These are phyloP conservation scores for Poecilia picta DNA, from an alignment of 2,797 vertebrate species.

Conservation along the genomic window DNA sequence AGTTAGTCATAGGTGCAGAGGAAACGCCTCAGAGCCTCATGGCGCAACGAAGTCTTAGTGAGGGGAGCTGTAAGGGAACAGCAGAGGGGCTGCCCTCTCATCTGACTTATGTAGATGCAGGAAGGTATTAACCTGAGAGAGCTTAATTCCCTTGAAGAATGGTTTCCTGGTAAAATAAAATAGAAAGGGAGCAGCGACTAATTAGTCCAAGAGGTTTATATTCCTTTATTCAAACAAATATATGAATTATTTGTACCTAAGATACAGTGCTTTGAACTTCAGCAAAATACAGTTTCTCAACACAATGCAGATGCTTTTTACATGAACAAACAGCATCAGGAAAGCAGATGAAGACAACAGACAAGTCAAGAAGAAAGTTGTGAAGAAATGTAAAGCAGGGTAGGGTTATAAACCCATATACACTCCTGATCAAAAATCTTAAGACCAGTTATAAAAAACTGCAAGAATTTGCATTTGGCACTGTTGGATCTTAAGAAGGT, in stretches of 20 bases:
- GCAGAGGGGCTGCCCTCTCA: neutral
- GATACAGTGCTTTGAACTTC: neutral
- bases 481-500: too few relatives aligned
- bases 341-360: neutral
- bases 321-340: neutral
- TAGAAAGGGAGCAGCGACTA: neutral
- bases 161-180: neutral
- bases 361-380: neutral
- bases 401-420: neutral
- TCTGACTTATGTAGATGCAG: constrained; percentile 27
- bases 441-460: too few relatives aligned
- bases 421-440: too few relatives aligned
- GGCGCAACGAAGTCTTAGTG: neutral
- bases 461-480: too few relatives aligned
- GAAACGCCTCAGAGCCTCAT: constrained; percentile 13
- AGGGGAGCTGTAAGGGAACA: neutral
- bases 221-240: neutral
- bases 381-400: neutral
- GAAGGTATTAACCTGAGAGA: neutral
- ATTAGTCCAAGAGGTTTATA: neutral
- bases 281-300: neutral
- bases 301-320: neutral
- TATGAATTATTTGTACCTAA: neutral
- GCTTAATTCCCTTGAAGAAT: neutral
- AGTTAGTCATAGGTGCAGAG: constrained; percentile 65